Evolutionary conservation across 2,113 vertebrate species (phyloP).

Genomic region (Machaerirhynchus nigripectus): DNA sequence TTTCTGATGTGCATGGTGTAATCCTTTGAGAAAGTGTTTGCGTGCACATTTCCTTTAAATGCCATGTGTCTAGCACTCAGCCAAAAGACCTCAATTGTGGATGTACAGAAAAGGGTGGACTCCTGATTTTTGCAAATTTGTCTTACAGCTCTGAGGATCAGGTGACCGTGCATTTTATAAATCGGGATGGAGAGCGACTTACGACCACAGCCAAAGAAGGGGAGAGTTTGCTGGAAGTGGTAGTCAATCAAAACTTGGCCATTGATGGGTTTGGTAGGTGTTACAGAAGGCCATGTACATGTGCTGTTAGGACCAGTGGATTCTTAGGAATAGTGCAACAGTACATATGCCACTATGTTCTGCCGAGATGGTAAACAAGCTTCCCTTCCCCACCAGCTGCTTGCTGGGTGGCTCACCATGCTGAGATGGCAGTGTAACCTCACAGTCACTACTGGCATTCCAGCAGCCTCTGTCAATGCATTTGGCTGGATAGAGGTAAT

Average conservation of each 20-base stretch:
- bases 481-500: background rate
- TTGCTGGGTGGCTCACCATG: background rate
- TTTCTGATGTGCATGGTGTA: background rate
- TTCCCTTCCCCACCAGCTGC: background rate
- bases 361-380: background rate
- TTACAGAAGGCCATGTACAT: background rate
- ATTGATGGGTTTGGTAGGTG: conserved; percentile 77
- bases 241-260: conserved; percentile 74
- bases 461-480: background rate
- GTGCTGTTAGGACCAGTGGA: background rate
- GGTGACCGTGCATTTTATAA: conserved; percentile 73
- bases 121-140: background rate
- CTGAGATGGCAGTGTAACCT: background rate
- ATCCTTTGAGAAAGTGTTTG: background rate
- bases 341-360: background rate
- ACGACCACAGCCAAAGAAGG: conserved; percentile 71
- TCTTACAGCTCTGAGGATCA: conserved; percentile 41
- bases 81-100: background rate
- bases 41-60: background rate
- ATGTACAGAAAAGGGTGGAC: background rate
- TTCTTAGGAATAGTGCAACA: background rate
- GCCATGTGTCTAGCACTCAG: background rate
- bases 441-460: background rate
- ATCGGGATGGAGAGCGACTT: conserved; percentile 68
- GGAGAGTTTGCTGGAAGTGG: conserved; percentile 73